Evolutionary conservation across 2,888 invertebrate species (phyloP), one percentile per base, ranked within the genome.

Genomic region (Diloba caeruleocephala): DNA sequence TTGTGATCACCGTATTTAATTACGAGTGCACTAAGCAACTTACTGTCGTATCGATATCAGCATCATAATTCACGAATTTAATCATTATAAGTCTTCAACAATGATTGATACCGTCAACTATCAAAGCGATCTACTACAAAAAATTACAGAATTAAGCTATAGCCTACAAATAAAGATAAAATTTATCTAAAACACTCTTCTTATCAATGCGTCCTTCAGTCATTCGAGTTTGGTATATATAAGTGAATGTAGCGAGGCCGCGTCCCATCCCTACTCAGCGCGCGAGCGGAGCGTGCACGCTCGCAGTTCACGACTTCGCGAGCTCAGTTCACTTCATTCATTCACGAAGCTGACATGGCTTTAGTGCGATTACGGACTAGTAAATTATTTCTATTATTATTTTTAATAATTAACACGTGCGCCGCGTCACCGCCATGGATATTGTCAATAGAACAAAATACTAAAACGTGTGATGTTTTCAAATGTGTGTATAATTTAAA

Each of bases 391-490:
- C 72, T 92, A 56, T 82, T 92, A 64, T 86, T 92, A 85, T 90
- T 92, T 80, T 86, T 89, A 84, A 82, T 89, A 84, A 77, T 77
- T 77, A 82, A 82, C 78, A 78, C 85, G 44, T 72, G 78, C 74
- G 85, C 88, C 59, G 79, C 79, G 65, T 75, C 85, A 34, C 85
- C 88, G 52, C 91, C 91, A 88, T 87, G 92, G 92, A 90, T 92
- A 90, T 89, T 90, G 53, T 76, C 87, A 50, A 82, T 89, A 60
- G 77, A 78, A 67, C 74, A 89, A 54, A 76, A 82, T 51, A 76
- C 79, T 32, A 78, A 72, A 58, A 70, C 76, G 72, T 92, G 92
- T 81, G 72, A 67, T 67, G 65, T 54, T 23, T 57, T 68, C 21
- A 82, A 81, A 71, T 92, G 92, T 88, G 87, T 79, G 73, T 87